Percentiles rank a stretch among this genome's conserved stretches.
phyloP scores from a whole-genome alignment of 2,113 vertebrate genomes.

The Colius striatus region DNA sequence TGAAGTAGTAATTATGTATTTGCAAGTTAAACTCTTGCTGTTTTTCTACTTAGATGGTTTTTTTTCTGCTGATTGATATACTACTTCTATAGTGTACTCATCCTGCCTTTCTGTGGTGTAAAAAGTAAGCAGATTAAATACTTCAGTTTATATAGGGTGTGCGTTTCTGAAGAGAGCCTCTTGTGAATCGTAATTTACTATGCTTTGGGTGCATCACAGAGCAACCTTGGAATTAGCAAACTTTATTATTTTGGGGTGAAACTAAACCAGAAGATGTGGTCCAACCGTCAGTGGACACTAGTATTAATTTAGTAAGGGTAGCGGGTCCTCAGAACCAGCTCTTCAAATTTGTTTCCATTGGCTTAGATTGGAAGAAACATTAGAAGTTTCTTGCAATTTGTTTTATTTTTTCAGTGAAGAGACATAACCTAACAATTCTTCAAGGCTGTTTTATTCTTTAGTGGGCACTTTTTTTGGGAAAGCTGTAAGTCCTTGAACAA shows the following conservation, averaged over 20 bases:
- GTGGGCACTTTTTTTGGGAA: slow-evolving; percentile 47
- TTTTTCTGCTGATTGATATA: not conserved
- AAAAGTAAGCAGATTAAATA: not conserved
- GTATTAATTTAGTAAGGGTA: not conserved
- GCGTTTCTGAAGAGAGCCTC: not conserved
- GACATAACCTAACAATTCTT: slow-evolving; percentile 23
- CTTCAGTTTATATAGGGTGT: not conserved
- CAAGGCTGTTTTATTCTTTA: slow-evolving; percentile 2
- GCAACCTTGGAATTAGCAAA: not conserved
- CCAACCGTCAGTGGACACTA: not conserved
- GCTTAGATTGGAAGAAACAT: not conserved
- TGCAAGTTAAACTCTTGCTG: not conserved
- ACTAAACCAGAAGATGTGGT: not conserved
- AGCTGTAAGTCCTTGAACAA: not conserved
- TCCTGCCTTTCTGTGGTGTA: not conserved
- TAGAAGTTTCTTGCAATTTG: not conserved
- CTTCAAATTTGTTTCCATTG: not conserved
- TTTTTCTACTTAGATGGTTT: not conserved
- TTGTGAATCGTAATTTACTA: not conserved
- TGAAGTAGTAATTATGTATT: not conserved
- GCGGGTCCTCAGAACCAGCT: not conserved
- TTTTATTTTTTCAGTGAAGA: slow-evolving; percentile 49
- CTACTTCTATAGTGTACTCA: not conserved
- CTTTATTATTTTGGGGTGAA: not conserved
- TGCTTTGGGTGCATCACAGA: not conserved